A percentile compares a stretch with the other conserved stretches of the same genome.
These are phyloP conservation scores for Digitonthophagus gazella DNA, from an alignment of 2,888 invertebrate species.

Conservation along the genomic window DNA sequence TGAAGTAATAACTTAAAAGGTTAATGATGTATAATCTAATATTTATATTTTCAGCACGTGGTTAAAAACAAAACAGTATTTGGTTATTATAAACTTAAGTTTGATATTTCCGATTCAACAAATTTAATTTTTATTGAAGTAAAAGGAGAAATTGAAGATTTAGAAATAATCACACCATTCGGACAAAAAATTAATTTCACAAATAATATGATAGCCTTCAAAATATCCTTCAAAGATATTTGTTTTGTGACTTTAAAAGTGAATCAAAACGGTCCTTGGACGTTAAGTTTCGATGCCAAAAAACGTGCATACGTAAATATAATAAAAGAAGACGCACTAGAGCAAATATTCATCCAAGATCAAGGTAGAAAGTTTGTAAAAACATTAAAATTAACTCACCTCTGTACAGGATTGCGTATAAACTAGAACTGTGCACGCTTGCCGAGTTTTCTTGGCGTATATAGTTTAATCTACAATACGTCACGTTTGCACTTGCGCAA, in stretches of 20 bases:
- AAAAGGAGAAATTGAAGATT: background rate
- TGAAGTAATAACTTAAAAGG: too few species aligned
- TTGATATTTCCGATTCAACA: background rate
- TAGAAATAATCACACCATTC: background rate
- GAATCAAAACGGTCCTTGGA: background rate
- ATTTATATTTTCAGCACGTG: background rate
- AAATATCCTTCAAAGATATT: background rate
- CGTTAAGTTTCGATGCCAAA: background rate
- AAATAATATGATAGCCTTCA: background rate
- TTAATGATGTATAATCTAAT: too few species aligned
- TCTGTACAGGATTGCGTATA: background rate
- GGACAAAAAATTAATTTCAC: background rate
- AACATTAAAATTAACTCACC: background rate
- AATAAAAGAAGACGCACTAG: background rate
- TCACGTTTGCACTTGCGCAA: background rate
- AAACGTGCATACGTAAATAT: background rate
- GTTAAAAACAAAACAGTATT: background rate
- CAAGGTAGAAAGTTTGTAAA: background rate
- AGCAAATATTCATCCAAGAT: background rate
- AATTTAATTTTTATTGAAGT: background rate
- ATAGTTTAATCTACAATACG: background rate
- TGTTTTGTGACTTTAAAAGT: background rate
- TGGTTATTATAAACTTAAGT: background rate
- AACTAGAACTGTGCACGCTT: background rate
- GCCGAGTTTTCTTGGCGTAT: background rate